A percentile compares a stretch with the other conserved stretches of the same genome.
These are phyloP conservation scores for Tapirus indicus DNA, from an alignment of 2,797 vertebrate genomes.

Conservation along the genomic window DNA sequence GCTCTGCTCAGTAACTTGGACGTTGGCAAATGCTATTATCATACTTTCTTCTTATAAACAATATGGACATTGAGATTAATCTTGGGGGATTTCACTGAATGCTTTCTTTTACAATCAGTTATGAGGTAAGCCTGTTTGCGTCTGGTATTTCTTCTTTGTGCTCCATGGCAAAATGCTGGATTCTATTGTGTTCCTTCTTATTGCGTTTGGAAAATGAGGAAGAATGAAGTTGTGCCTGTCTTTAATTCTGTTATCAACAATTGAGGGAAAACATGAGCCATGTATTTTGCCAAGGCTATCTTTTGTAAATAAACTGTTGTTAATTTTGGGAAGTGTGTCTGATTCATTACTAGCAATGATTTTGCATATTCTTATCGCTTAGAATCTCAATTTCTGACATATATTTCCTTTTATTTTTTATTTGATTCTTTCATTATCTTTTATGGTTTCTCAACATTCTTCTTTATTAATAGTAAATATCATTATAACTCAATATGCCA, in stretches of 20 bases:
- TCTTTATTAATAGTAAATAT: background rate
- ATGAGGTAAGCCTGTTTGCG: constrained; percentile 31
- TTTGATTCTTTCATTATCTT: background rate
- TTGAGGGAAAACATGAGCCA: constrained; percentile 34
- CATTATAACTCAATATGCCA: background rate
- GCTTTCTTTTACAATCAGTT: constrained; percentile 46
- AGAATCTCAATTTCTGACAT: constrained; percentile 3
- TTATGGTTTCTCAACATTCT: constrained; percentile 3
- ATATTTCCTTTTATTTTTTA: background rate
- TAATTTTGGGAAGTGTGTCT: constrained; percentile 34
- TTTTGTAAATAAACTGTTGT: constrained; percentile 55
- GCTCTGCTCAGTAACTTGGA: background rate
- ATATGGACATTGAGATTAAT: background rate
- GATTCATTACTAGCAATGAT: constrained; percentile 39
- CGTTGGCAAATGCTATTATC: background rate
- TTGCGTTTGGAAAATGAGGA: constrained; percentile 63
- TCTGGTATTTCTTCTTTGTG: constrained; percentile 48
- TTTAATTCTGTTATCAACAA: constrained; percentile 68
- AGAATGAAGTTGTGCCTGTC: constrained; percentile 1
- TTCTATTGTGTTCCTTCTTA: constrained; percentile 49
- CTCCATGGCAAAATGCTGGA: background rate
- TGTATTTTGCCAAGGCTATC: constrained; percentile 35
- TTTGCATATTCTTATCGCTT: constrained; percentile 24
- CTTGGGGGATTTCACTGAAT: background rate
- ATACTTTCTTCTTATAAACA: constrained; percentile 53